Conservation (phyloP, 2,797 vertebrate species). For the Tapera naevia region DNA sequence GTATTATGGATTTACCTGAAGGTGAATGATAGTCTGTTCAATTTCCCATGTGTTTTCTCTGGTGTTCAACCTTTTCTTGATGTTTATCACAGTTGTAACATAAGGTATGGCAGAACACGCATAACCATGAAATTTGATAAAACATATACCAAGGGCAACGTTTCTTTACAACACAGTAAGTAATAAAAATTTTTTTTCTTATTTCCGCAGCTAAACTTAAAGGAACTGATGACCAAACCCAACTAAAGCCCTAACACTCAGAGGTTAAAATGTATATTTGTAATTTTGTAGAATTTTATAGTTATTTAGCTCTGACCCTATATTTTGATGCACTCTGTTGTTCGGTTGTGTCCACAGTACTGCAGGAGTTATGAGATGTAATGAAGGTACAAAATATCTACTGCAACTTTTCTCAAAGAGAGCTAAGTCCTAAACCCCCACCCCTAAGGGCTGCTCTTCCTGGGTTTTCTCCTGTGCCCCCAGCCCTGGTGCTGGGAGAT, state of each 20-base stretch:
- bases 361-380: not conserved
- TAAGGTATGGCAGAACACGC: not conserved
- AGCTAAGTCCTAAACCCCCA: not conserved
- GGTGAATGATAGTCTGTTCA: not conserved
- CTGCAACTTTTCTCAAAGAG: not conserved
- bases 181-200: not conserved
- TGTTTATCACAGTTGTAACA: not conserved
- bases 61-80: not conserved
- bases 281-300: not conserved
- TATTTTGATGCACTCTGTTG: not conserved
- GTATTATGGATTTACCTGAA: slow-evolving; percentile 19
- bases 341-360: not conserved
- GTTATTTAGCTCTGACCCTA: not conserved
- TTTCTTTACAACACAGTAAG: not conserved
- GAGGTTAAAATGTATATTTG: not conserved
- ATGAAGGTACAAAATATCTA: not conserved
- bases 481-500: not conserved
- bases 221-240: not conserved
- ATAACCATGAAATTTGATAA: not conserved
- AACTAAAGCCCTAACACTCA: not conserved
- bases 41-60: slow-evolving; percentile 11
- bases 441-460: not conserved
- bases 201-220: not conserved
- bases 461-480: not conserved
- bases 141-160: not conserved